These are phyloP conservation scores for Limosa lapponica DNA, from an alignment of 2,797 vertebrate genomes.

Conservation along the genomic window DNA sequence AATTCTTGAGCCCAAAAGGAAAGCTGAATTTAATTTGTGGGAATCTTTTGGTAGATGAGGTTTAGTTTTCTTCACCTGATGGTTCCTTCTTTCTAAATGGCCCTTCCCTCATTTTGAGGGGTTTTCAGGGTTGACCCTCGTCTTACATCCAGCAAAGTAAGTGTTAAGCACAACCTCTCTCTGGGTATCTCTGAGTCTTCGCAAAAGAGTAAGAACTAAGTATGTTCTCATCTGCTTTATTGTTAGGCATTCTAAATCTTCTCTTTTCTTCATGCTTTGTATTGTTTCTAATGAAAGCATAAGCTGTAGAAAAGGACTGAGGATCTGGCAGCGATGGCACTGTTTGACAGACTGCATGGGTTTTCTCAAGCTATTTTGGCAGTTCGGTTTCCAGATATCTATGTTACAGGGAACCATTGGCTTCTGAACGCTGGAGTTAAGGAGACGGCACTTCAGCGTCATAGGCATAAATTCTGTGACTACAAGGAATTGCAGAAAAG, in stretches of 20 bases:
- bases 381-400: not conserved
- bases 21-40: not conserved
- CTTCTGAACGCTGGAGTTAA: not conserved
- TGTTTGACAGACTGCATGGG: not conserved
- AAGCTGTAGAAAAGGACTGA: not conserved
- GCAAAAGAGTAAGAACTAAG: not conserved
- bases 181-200: not conserved
- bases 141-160: not conserved
- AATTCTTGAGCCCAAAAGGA: not conserved
- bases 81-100: not conserved
- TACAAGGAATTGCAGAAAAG: not conserved
- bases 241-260: not conserved
- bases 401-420: not conserved
- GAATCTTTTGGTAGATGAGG: not conserved
- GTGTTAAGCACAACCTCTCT: not conserved
- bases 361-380: not conserved
- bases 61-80: not conserved
- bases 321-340: rapidly evolving
- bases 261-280: not conserved
- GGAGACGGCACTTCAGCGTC: not conserved
- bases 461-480: not conserved
- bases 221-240: not conserved
- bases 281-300: not conserved
- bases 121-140: not conserved
- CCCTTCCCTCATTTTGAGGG: not conserved